Conservation (phyloP, 1,140 invertebrate genomes). For the Hycleus phaleratus region DNA sequence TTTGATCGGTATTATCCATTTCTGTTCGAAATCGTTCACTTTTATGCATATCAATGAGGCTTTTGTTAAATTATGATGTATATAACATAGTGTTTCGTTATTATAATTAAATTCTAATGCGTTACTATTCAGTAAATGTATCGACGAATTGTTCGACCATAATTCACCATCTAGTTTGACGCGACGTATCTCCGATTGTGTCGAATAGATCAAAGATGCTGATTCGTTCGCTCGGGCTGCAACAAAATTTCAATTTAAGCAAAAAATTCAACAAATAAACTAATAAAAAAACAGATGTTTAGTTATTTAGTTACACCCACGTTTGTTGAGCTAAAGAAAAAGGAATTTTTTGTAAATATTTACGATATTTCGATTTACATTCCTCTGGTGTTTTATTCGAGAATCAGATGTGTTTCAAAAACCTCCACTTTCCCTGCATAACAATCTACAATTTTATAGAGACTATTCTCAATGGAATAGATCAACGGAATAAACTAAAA, state of each 20-base stretch:
- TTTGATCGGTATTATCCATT: slow-evolving; percentile 50
- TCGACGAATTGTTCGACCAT: slow-evolving; percentile 40
- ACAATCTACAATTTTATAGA: too few relatives aligned
- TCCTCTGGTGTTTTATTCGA: too few relatives aligned
- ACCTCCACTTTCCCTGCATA: too few relatives aligned
- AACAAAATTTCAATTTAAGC: slow-evolving; percentile 13
- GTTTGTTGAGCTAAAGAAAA: too few relatives aligned
- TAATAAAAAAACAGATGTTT: too few relatives aligned
- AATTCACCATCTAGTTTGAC: slow-evolving; percentile 47
- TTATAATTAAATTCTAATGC: slow-evolving; percentile 48
- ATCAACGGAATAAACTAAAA: too few relatives aligned
- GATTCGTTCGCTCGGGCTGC: slow-evolving; percentile 46
- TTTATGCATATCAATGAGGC: slow-evolving; percentile 51
- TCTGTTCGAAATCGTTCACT: slow-evolving; percentile 50
- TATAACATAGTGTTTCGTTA: slow-evolving; percentile 61
- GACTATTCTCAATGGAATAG: too few relatives aligned
- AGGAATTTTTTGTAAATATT: too few relatives aligned
- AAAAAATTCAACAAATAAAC: too few relatives aligned
- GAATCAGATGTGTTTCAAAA: too few relatives aligned
- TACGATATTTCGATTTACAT: too few relatives aligned
- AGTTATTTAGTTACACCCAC: too few relatives aligned
- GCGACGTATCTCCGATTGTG: slow-evolving; percentile 46
- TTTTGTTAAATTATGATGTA: slow-evolving; percentile 51
- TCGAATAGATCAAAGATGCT: slow-evolving; percentile 48
- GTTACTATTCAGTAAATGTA: slow-evolving; percentile 41